A percentile compares a stretch with the other conserved stretches of the same genome.
Conservation (phyloP, 2,797 vertebrate species). For the Leuciscus waleckii region DNA sequence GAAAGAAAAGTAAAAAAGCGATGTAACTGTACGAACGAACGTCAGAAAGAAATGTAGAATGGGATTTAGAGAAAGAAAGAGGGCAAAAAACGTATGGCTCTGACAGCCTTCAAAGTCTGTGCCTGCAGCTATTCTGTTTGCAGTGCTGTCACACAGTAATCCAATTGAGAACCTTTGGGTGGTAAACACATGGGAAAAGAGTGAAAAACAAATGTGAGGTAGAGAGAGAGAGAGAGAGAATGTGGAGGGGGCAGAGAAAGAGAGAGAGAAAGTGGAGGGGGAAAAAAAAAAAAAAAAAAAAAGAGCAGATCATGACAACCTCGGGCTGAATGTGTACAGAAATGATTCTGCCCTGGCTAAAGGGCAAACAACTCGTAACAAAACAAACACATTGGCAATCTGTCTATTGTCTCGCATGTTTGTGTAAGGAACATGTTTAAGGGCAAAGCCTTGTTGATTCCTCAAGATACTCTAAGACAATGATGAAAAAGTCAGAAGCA, state of each 20-base stretch:
- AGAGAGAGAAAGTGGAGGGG: background rate
- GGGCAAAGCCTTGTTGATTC: constrained; percentile 3
- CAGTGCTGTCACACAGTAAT: constrained; percentile 47
- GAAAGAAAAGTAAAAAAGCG: background rate
- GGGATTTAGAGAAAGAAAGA: constrained; percentile 2
- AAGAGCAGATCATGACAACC: constrained; percentile 28
- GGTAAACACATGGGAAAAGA: constrained; percentile 39
- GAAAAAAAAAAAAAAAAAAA: background rate
- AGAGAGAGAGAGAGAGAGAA: constrained; percentile 23
- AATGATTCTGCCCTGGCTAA: constrained; percentile 35
- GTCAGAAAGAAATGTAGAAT: background rate
- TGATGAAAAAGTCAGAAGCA: constrained; percentile 2
- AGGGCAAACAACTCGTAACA: constrained; percentile 20
- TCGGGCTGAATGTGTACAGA: constrained; percentile 11
- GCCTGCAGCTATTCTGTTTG: constrained; percentile 48
- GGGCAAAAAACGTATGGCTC: background rate
- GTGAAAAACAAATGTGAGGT: constrained; percentile 23
- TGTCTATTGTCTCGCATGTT: background rate
- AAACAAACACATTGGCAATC: constrained; percentile 4
- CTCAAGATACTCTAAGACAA: background rate
- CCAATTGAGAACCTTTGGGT: constrained; percentile 37
- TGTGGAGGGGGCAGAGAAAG: background rate
- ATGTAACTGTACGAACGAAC: background rate
- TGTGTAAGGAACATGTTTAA: constrained; percentile 15
- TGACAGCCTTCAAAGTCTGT: constrained; percentile 31